Conservation (phyloP, 2,797 vertebrate species). For the Dromococcyx pavoninus region DNA sequence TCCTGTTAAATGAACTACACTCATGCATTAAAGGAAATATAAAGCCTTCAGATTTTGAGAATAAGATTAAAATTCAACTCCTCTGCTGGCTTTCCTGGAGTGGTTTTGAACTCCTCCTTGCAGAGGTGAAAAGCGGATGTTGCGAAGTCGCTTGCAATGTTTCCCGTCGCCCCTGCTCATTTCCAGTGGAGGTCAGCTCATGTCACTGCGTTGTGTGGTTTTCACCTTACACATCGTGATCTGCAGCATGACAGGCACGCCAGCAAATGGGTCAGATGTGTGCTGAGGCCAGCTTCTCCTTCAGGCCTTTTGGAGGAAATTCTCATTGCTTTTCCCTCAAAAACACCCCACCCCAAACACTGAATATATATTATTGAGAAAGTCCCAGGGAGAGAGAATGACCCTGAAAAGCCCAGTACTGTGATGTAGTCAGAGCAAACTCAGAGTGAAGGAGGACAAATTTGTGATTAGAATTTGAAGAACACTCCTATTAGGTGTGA, state of each 20-base stretch:
- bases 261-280: not conserved
- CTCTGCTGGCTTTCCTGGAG: not conserved
- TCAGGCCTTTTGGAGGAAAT: not conserved
- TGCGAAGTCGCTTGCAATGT: accelerated
- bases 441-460: not conserved
- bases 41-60: not conserved
- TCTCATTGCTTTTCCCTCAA: not conserved
- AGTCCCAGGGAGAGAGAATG: not conserved
- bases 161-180: not conserved
- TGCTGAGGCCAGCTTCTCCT: not conserved
- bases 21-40: not conserved
- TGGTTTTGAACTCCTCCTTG: not conserved
- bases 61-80: not conserved
- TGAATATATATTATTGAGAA: not conserved
- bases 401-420: accelerated
- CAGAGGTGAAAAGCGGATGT: not conserved
- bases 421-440: not conserved
- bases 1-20: accelerated
- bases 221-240: not conserved
- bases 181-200: not conserved
- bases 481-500: not conserved
- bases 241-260: not conserved
- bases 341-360: not conserved
- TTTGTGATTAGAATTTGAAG: not conserved
- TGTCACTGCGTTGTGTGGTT: not conserved